phyloP scores from a whole-genome alignment of 2,888 invertebrate genomes.

The Heliconius hortense region DNA sequence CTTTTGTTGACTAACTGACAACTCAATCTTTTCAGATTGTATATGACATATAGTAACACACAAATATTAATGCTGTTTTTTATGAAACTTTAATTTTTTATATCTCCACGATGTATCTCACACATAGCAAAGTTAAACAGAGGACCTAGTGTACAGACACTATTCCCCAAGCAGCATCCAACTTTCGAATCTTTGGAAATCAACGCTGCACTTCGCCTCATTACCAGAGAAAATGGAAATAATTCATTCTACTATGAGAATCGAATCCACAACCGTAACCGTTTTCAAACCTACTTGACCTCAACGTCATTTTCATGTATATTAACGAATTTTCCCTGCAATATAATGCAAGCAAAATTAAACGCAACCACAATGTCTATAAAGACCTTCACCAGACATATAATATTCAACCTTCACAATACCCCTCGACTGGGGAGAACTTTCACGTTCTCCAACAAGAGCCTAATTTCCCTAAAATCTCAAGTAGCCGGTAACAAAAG shows the following conservation, averaged over 20 bases:
- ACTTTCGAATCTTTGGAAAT: too few species aligned
- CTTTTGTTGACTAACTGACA: conserved; percentile 29
- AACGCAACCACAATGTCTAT: neutral
- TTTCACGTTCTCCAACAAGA: conserved; percentile 5
- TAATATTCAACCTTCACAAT: neutral
- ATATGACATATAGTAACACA: conserved; percentile 22
- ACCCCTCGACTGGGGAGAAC: neutral
- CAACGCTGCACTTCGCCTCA: too few species aligned
- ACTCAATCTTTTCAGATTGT: conserved; percentile 23
- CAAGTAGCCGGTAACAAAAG: conserved; percentile 36
- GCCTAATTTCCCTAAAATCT: conserved; percentile 38
- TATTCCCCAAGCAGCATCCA: too few species aligned
- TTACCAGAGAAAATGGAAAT: too few species aligned
- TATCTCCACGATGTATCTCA: too few species aligned
- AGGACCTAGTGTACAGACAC: neutral
- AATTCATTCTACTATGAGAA: too few species aligned
- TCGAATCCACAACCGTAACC: too few species aligned
- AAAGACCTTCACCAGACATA: neutral
- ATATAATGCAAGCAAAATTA: neutral
- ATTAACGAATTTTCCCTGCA: neutral
- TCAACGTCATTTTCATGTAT: neutral
- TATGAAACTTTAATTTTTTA: neutral
- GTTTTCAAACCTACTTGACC: too few species aligned
- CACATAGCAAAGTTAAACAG: neutral
- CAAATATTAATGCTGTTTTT: neutral